Conservation (phyloP, 2,888 invertebrate genomes). For the Sinotaia quadrata region DNA sequence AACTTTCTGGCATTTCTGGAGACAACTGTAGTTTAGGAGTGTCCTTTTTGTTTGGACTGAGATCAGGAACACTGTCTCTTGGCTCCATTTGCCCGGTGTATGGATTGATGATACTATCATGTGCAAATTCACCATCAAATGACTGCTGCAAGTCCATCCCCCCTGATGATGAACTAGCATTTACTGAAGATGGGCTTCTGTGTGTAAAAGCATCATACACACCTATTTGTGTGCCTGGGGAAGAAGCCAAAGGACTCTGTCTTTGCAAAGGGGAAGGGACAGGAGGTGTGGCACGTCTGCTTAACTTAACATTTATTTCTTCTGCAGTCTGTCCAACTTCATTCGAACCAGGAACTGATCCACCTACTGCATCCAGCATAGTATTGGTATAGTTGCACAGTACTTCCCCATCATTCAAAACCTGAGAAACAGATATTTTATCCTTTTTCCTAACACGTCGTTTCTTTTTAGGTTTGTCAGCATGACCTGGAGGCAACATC, state of each 20-base stretch:
- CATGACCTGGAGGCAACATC: conserved; percentile 32
- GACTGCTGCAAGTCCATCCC: background rate
- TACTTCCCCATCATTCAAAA: no score
- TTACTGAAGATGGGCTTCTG: conserved; percentile 13
- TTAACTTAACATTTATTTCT: conserved; percentile 8
- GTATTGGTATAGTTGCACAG: conserved; percentile 9
- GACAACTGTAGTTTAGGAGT: no score
- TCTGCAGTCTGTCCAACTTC: conserved; percentile 2
- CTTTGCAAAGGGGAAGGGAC: conserved; percentile 15
- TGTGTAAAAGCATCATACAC: conserved; percentile 9
- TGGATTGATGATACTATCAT: conserved; percentile 64
- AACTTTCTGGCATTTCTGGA: no score
- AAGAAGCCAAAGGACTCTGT: background rate
- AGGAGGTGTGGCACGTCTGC: conserved; percentile 4
- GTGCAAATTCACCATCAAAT: background rate
- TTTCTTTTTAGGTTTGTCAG: conserved; percentile 42
- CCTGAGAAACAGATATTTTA: no score
- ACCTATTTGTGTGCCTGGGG: background rate
- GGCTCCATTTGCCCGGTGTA: conserved; percentile 65
- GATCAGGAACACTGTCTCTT: conserved; percentile 56
- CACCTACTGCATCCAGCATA: background rate
- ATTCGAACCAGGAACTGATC: background rate
- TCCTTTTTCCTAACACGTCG: conserved; percentile 54
- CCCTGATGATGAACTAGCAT: conserved; percentile 11
- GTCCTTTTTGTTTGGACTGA: no score